A percentile compares a stretch with the other conserved stretches of the same genome.
phyloP scores from a whole-genome alignment of 2,797 vertebrate genomes.

The Microctenopoma steveboyesi region DNA sequence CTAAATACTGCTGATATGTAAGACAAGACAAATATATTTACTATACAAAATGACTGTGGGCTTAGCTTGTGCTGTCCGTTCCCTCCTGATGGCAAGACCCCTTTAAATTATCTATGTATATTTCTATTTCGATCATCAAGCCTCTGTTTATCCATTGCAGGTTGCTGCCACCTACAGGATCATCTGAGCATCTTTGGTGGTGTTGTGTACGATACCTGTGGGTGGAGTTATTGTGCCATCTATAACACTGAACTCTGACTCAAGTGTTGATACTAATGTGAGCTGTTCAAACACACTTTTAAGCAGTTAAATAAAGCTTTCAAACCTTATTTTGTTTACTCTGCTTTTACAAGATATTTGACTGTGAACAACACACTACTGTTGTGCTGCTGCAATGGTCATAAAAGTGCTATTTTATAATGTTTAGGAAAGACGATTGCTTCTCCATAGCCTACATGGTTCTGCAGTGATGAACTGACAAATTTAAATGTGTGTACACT shows the following conservation, averaged over 20 bases:
- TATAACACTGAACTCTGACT: constrained; percentile 23
- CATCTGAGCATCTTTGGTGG: constrained; percentile 17
- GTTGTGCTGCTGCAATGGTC: background rate
- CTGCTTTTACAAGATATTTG: background rate
- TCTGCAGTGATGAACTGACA: constrained; percentile 13
- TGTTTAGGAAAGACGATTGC: constrained; percentile 4
- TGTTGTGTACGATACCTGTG: constrained; percentile 54
- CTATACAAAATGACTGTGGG: background rate
- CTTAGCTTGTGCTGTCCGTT: background rate
- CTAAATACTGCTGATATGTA: background rate
- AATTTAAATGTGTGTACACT: constrained; percentile 14
- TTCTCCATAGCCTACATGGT: background rate
- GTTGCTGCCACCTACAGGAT: constrained; percentile 78
- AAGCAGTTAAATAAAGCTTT: background rate
- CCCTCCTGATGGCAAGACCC: background rate
- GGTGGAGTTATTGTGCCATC: constrained; percentile 71
- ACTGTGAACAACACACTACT: constrained; percentile 5
- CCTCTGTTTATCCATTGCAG: background rate
- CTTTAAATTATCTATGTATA: background rate
- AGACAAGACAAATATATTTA: background rate
- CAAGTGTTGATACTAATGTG: background rate
- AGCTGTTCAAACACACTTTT: background rate
- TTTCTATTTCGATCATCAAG: background rate
- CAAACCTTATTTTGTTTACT: background rate
- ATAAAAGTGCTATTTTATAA: background rate